Evolutionary conservation across 2,888 invertebrate genomes (phyloP), one percentile per base, ranked within the genome.

Genomic region (Drosophila ezoana): DNA sequence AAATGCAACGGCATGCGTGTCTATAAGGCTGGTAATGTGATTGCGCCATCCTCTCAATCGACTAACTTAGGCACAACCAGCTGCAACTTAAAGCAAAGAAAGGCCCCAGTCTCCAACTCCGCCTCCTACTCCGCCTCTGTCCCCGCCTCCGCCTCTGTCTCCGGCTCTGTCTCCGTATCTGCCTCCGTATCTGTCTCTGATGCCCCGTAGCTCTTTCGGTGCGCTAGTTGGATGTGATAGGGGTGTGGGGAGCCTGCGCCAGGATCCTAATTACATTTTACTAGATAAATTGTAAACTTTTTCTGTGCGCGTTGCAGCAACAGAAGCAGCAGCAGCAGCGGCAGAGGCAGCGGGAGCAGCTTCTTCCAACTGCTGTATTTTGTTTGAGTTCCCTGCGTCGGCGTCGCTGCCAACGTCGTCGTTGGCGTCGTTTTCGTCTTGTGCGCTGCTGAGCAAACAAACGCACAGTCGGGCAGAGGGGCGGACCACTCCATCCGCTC

Each of bases 191-290:
- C 35, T 23, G 33, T 28, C 43, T 37, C 49, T 23, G 37, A 1
- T 33, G 14, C 43, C 51, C 20, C 41, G 51, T 33, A 38, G 43
- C 56, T 32, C 14, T 40, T 23, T 16, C 59, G 16, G 37, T 40
- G 13, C 11, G 41, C 45, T 40, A 44, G 48, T 38, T 38, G 45
- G 33, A 16, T 14, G 16, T 32, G 23, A 1, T 5, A 38, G 41
- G 47, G 41, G 45, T 49, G 48, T 53, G 62, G 58, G 73, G 61
- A 45, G 79, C 76, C 72, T 77, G 87, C 73, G 75, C 82, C 77
- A 79, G 90, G 83, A 90, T 91, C 89, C 89, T 91, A 91, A 91
- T 91, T 91, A 91, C 91, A 91, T 91, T 91, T 91, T 90, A 90
- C 90, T 90, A 90, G 89, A 90, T 91, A 90, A 89, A 91, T 90